Base-by-base conservation (phyloP, 2,113 vertebrate genomes). In the Megaptera novaeangliae region DNA sequence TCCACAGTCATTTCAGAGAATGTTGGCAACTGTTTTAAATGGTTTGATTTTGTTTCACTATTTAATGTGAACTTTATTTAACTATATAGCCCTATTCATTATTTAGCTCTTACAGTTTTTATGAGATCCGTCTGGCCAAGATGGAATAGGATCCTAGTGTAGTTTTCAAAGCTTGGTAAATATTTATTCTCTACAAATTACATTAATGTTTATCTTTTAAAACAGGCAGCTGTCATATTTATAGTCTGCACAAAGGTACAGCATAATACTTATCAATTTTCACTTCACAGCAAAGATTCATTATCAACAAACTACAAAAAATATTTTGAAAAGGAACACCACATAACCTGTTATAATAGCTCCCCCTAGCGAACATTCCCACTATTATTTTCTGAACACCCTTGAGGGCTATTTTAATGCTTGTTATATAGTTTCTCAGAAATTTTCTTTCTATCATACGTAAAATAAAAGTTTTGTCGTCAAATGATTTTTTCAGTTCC, bases 281-380 rank as follows among this genome's bases (percentile, higher is more conserved):
- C 25, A 77, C 63, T 57, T 89, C 44, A 80, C 14, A 64, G 46
- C 8, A 85, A 77, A 92, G 64, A 71, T 11, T 80, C 31, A 27
- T 59, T 83, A 93, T 55, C 71, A 75, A 75, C 94, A 77, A 81
- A 94, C 44, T 52, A 44, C 20, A 61, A 81, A 15, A 95, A 83
- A 27, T 57, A 44, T 27, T 88, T 96, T 84, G 64, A 23, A 78
- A 82, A 91, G 52, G 34, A 92, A 25, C 15, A 0, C 17, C 44
- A 34, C 89, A 7, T 75, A 97, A 86, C 92, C 88, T 98, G 97
- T 97, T 98, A 64, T 91, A 59, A 97, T 96, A 96, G 98, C 97
- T 96, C 98, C 98, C 97, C 78, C 98, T 99, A 98, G 98, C 63
- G 98, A 96, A 21, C 31, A 49, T 72, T 91, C 69, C 49, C 21